These are phyloP conservation scores for Geotrypetes seraphini DNA, from an alignment of 2,797 vertebrate genomes.

Conservation along the genomic window DNA sequence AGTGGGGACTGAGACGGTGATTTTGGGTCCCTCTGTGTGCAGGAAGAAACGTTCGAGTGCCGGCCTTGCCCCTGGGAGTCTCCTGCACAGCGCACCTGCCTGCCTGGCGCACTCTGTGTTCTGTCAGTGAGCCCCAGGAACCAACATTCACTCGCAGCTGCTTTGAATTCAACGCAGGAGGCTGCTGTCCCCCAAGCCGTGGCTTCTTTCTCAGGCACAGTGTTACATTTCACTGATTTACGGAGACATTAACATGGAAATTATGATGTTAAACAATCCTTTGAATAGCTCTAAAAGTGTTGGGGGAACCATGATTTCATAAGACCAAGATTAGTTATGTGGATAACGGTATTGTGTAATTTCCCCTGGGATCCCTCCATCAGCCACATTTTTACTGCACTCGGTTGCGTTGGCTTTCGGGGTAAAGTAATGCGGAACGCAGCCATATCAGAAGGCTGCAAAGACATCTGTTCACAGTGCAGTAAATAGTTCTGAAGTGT, in stretches of 20 bases:
- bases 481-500: conserved; percentile 57
- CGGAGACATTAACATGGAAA: conserved; percentile 61
- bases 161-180: too few species aligned
- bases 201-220: conserved; percentile 38
- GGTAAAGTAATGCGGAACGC: conserved; percentile 38
- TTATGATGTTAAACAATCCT: conserved; percentile 62
- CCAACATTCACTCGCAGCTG: too few species aligned
- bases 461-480: conserved; percentile 57
- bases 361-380: conserved; percentile 53
- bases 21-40: too few species aligned
- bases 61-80: too few species aligned
- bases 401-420: conserved; percentile 42
- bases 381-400: conserved; percentile 49
- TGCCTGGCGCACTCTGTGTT: too few species aligned
- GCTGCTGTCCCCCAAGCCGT: conserved; percentile 32
- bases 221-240: conserved; percentile 56
- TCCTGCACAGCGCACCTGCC: too few species aligned
- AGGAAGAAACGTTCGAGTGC: too few species aligned
- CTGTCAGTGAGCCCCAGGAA: too few species aligned
- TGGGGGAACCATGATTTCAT: conserved; percentile 57
- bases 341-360: conserved; percentile 57
- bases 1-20: too few species aligned
- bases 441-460: conserved; percentile 38
- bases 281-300: conserved; percentile 55
- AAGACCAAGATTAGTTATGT: conserved; percentile 60